phyloP scores from a whole-genome alignment of 2,888 invertebrate species.

The Laspeyria flexula region DNA sequence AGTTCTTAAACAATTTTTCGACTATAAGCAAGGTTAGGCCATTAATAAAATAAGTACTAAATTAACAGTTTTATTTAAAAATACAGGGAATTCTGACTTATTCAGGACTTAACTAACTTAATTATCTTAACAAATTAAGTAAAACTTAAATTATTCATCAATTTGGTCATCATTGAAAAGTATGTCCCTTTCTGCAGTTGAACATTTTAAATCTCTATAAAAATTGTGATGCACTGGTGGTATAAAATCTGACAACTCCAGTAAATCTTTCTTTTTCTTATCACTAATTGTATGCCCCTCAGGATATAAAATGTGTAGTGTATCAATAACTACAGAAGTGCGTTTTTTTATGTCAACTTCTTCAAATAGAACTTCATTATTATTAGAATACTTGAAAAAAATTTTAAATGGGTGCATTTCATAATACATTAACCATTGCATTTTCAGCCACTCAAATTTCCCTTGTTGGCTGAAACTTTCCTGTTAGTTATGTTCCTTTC shows the following conservation, averaged over 20 bases:
- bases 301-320: constrained; percentile 9
- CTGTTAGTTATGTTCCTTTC: constrained; percentile 14
- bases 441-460: constrained; percentile 11
- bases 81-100: background rate
- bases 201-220: background rate
- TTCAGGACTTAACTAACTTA: no score
- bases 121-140: background rate
- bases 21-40: background rate
- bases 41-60: background rate
- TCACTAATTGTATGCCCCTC: constrained; percentile 10
- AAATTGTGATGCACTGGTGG: constrained; percentile 15
- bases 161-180: background rate
- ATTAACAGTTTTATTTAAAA: background rate
- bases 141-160: background rate
- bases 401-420: constrained; percentile 12
- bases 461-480: constrained; percentile 7
- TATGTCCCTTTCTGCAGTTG: background rate
- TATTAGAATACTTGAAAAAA: constrained; percentile 13
- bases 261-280: constrained; percentile 17
- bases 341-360: constrained; percentile 12
- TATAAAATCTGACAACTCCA: constrained; percentile 15
- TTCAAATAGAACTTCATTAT: constrained; percentile 10
- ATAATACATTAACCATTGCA: constrained; percentile 11
- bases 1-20: background rate
- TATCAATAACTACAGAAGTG: constrained; percentile 1